Evolutionary conservation across 35 echinoderm and acorn worm species (phyloP), one percentile per base, ranked within the genome.

Genomic region (Lytechinus pictus): DNA sequence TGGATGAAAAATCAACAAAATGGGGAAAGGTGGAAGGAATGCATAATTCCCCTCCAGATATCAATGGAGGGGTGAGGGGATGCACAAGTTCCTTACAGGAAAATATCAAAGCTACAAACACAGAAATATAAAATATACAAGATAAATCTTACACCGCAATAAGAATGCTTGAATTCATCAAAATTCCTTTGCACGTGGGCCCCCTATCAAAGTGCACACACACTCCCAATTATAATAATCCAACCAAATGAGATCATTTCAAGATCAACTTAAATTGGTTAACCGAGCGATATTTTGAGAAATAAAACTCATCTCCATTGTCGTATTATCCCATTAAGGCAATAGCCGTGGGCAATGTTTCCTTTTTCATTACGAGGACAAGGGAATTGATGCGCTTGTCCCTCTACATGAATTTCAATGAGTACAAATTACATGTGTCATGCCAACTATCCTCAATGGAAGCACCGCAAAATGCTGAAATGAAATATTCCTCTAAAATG

Each of bases 361-460:
- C 66, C 66, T 24, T 79, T 79, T n/a, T n/a, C 66, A 79, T 79
- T 79, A 79, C 66, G 66, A n/a, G 6, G 66, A 44, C 33, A 44
- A 79, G 66, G 66, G 66, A 79, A n/a, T 79, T 79, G 66, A 79
- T 79, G 66, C 66, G 66, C 66, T 6, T 14, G 66, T 79, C 66
- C 66, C 66, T 24, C 66, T 4, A 79, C 66, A 79, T 79, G 66
- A 79, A 79, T 79, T 79, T 16, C 66, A 79, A 54, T 54, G 44
- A 91, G 44, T 24, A 54, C 51, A 91, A 54, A 54, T 52, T 91
- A 91, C 89, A 52, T 19, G 54, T 91, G 89, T 54, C 24, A 91
- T 54, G 9, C 51, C 8, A 53, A 11, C 27, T 51, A 51, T n/a
- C 44, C 89, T 53, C 2, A 5, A 91, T 29, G 51, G 19, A 91